These are phyloP conservation scores for Grapholita molesta DNA, from an alignment of 1,140 invertebrate genomes.

Conservation along the genomic window DNA sequence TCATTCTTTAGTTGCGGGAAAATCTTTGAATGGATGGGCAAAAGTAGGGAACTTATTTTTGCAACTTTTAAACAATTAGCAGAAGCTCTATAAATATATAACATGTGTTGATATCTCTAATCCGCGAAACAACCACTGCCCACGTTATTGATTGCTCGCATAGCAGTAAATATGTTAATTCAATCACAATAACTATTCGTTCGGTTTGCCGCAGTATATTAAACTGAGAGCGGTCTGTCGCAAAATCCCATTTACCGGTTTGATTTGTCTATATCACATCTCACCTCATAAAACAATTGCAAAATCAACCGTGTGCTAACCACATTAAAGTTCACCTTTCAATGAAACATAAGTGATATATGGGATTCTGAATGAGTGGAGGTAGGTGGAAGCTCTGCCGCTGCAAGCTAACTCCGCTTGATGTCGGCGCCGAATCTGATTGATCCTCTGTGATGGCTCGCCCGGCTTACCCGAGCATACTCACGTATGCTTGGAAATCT, in stretches of 20 bases:
- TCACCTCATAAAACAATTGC: background rate
- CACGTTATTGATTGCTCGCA: background rate
- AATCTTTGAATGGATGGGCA: too few relatives aligned
- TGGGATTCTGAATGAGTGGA: background rate
- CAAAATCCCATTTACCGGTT: constrained; percentile 58
- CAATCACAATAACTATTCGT: constrained; percentile 61
- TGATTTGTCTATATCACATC: background rate
- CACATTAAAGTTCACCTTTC: background rate
- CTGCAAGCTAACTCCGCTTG: constrained; percentile 44
- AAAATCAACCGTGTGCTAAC: background rate
- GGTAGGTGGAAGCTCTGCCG: constrained; percentile 9
- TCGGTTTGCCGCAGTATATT: constrained; percentile 57
- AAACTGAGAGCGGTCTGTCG: constrained; percentile 62
- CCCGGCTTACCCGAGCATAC: constrained; percentile 27
- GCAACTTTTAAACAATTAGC: too few relatives aligned
- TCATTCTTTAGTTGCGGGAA: too few relatives aligned
- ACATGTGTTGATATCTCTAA: background rate
- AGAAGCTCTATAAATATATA: too few relatives aligned
- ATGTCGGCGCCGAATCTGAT: constrained; percentile 49
- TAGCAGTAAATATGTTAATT: constrained; percentile 56
- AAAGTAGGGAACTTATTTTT: too few relatives aligned
- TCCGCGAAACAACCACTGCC: background rate
- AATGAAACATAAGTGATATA: background rate
- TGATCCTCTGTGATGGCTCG: constrained; percentile 44
- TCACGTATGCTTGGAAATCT: constrained; percentile 17